Evolutionary conservation across 2,113 vertebrate genomes (phyloP), one percentile per base, ranked within the genome.

Genomic region (Paramormyrops kingsleyae): DNA sequence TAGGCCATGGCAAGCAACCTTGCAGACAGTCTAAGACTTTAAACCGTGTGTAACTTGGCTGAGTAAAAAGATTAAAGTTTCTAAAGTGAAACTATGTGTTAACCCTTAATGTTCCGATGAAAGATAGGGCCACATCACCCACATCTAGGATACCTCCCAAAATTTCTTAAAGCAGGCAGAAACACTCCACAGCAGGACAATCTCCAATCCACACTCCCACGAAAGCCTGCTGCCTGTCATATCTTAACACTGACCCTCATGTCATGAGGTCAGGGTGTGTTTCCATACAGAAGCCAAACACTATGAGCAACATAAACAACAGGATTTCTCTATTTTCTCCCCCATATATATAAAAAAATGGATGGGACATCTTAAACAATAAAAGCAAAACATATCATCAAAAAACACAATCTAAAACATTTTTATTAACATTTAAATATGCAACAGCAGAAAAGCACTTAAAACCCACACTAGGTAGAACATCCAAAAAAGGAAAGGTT

Each of bases 11-110:
- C 21, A 84, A 89, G 44, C 56, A 62, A 53, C 50, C 17, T 47
- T 39, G 31, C 66, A 77, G 15, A 80, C 17, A 42, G 46, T 74
- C 66, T 27, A 47, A 44, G 59, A 46, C 87, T 53, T 74, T 44
- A 88, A 62, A 74, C 42, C 6, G 4, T 47, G n/a, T 19, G n/a
- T 49, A 70, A 74, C 12, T 31, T 87, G 21, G 7, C n/a, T 53
- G 46, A 87, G n/a, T 62, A 35, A 42, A 88, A 66, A 88, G 87
- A 66, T 35, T 66, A 21, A 87, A 53, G 50, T 87, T 35, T 87
- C 15, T 21, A 87, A 87, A 53, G 7, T 35, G n/a, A 47, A 87
- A 53, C 24, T 50, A 31, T 49, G 24, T 24, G 17, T 15, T 6
- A 31, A 53, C 15, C 17, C 85, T 7, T 10, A 84, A 44, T 83